A percentile compares a stretch with the other conserved stretches of the same genome.
Conservation (phyloP, 2,888 invertebrate species). For the Sminthurinus aureus region DNA sequence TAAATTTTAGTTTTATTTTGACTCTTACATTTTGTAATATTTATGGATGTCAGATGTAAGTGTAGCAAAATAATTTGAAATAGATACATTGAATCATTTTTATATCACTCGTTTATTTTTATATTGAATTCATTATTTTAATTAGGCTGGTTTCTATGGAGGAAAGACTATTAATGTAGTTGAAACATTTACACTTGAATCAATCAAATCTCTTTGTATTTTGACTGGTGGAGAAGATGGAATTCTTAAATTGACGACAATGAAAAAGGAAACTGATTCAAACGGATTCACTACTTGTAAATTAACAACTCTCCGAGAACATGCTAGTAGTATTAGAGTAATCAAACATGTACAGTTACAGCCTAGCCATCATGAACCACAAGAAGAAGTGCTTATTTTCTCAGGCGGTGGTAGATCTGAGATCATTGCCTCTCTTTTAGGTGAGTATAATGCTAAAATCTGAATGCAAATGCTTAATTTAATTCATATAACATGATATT, state of each 20-base stretch:
- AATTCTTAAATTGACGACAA: background rate
- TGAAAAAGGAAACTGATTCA: background rate
- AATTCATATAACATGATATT: too few relatives aligned
- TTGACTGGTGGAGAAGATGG: slow-evolving; percentile 36
- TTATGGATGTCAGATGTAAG: background rate
- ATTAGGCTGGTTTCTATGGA: slow-evolving; percentile 24
- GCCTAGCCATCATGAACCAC: too few relatives aligned
- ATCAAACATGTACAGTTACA: background rate
- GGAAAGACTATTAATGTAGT: slow-evolving; percentile 30
- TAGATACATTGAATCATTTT: background rate
- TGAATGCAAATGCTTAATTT: too few relatives aligned
- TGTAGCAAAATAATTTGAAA: background rate
- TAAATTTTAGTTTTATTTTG: background rate
- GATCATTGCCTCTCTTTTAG: slow-evolving; percentile 12
- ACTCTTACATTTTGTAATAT: background rate
- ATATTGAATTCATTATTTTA: slow-evolving; percentile 3
- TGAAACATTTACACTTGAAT: background rate
- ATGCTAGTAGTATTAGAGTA: slow-evolving; percentile 21
- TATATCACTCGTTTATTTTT: background rate
- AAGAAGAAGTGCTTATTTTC: slow-evolving; percentile 7
- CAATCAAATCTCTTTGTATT: slow-evolving; percentile 1
- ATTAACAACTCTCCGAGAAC: slow-evolving; percentile 19
- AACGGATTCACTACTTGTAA: background rate
- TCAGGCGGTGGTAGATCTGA: slow-evolving; percentile 30
- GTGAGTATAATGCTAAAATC: background rate